A percentile compares a stretch with the other conserved stretches of the same genome.
phyloP scores from a whole-genome alignment of 2,797 vertebrate genomes.

The Etheostoma nigrum region DNA sequence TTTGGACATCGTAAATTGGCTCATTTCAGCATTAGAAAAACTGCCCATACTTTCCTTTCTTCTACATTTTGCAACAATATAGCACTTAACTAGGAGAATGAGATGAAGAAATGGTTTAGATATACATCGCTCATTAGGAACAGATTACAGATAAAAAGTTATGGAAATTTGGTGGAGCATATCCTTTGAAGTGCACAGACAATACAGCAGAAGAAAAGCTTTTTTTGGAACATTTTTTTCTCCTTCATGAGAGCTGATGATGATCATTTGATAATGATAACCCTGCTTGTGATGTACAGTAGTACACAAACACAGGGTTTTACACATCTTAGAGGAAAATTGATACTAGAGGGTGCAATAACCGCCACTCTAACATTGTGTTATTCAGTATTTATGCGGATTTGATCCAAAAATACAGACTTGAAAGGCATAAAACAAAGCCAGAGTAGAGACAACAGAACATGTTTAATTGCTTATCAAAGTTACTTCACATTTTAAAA shows the following conservation, averaged over 20 bases:
- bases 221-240: slow-evolving; percentile 66
- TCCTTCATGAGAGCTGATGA: slow-evolving; percentile 68
- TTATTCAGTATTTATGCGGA: slow-evolving; percentile 65
- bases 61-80: slow-evolving; percentile 36
- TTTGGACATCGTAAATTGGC: slow-evolving; percentile 63
- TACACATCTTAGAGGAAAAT: slow-evolving; percentile 71
- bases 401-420: slow-evolving; percentile 82
- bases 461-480: slow-evolving; percentile 89
- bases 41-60: slow-evolving; percentile 1
- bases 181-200: slow-evolving; percentile 78
- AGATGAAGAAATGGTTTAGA: slow-evolving; percentile 51
- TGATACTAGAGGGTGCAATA: slow-evolving; percentile 69
- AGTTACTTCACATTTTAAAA: slow-evolving; percentile 84
- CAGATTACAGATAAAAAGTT: slow-evolving; percentile 74
- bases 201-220: slow-evolving; percentile 61
- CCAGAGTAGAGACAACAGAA: slow-evolving; percentile 78
- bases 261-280: slow-evolving; percentile 81
- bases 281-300: slow-evolving; percentile 71
- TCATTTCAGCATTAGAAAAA: slow-evolving; percentile 45
- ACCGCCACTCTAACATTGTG: slow-evolving; percentile 51
- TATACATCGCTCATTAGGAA: slow-evolving; percentile 77
- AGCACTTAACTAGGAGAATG: slow-evolving; percentile 26
- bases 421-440: slow-evolving; percentile 81
- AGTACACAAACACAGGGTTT: slow-evolving; percentile 56
- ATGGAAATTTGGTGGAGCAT: slow-evolving; percentile 69